phyloP scores from a whole-genome alignment of 2,113 vertebrate species.

The Misgurnus anguillicaudatus region DNA sequence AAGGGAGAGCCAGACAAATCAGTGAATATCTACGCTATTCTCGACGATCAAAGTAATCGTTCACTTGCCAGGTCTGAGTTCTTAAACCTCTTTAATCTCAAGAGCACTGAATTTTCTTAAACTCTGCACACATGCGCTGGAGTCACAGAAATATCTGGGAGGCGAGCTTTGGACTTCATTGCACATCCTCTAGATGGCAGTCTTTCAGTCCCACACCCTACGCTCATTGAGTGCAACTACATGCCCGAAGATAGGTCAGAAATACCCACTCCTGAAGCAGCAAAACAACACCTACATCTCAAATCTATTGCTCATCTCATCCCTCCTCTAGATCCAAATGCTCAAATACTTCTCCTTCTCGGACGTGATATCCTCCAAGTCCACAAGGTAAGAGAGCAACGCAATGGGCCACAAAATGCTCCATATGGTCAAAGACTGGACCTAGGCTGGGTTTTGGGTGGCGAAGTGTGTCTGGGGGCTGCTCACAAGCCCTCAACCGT shows the following conservation, averaged over 20 bases:
- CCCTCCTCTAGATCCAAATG: not conserved
- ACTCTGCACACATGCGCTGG: not conserved
- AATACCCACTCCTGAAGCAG: not conserved
- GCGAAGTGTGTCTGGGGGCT: not conserved
- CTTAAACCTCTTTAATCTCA: not conserved
- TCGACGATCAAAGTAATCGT: not conserved
- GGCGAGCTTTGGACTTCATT: not conserved
- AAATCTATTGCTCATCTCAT: not conserved
- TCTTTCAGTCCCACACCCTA: not conserved
- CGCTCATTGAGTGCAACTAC: not conserved
- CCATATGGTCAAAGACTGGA: not conserved
- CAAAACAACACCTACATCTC: not conserved
- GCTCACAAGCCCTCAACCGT: not conserved
- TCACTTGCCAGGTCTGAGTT: not conserved
- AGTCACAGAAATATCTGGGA: not conserved
- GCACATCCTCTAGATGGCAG: not conserved
- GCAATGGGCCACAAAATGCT: not conserved
- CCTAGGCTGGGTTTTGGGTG: slow-evolving; percentile 9
- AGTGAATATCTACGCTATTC: not conserved
- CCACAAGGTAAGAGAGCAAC: slow-evolving; percentile 36
- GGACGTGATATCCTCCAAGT: slow-evolving; percentile 6
- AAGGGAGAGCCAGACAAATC: not conserved
- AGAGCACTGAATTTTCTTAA: not conserved
- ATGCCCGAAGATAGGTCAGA: not conserved
- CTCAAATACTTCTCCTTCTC: not conserved